Conservation (phyloP, 2,888 invertebrate species). For the Drosophila borealis region DNA sequence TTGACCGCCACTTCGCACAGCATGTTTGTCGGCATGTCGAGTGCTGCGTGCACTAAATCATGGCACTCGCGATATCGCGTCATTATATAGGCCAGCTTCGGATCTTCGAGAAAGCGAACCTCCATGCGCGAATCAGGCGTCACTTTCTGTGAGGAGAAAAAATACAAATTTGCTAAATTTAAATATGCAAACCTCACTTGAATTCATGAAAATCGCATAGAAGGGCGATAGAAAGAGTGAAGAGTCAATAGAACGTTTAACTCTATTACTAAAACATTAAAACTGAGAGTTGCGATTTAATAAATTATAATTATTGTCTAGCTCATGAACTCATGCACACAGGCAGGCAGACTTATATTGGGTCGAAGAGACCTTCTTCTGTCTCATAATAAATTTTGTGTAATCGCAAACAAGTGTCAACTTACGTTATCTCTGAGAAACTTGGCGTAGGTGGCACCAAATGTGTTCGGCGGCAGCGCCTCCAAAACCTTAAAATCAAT, state of each 20-base stretch:
- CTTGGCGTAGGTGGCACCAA: conserved; percentile 94
- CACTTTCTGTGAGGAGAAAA: conserved; percentile 87
- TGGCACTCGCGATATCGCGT: conserved; percentile 98
- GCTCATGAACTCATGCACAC: too few relatives aligned
- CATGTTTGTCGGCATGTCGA: conserved; percentile 98
- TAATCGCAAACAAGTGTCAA: conserved; percentile 59
- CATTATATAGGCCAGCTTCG: conserved; percentile 96
- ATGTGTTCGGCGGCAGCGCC: conserved; percentile 90
- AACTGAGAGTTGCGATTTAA: too few relatives aligned
- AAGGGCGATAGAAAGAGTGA: neutral
- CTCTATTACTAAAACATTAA: too few relatives aligned
- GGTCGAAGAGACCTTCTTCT: too few relatives aligned
- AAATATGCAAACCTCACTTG: too few relatives aligned
- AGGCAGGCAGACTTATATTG: too few relatives aligned
- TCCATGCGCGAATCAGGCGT: conserved; percentile 96
- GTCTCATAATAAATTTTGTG: too few relatives aligned
- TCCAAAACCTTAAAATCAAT: conserved; percentile 91
- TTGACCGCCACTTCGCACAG: conserved; percentile 96
- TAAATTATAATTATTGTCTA: too few relatives aligned
- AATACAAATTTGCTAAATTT: neutral
- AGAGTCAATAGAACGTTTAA: too few relatives aligned
- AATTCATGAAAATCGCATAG: too few relatives aligned
- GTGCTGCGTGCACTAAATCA: conserved; percentile 95
- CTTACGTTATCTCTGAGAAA: conserved; percentile 91
- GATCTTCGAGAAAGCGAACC: conserved; percentile 96